Base-by-base conservation (phyloP, 2,888 invertebrate genomes). In the Rapana venosa region DNA sequence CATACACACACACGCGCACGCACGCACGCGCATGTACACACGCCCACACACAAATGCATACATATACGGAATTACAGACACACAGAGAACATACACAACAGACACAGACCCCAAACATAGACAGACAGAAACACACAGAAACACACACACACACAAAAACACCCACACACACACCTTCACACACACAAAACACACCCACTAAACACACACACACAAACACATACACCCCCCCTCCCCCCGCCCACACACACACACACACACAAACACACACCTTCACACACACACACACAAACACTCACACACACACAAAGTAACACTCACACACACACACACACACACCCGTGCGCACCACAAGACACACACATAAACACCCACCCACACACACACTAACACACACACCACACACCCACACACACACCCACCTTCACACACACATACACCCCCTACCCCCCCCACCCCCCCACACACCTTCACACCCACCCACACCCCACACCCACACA, bases 171-270 rank as follows among this genome's bases (percentile, higher is more conserved):
- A 84, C 17, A 84, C 17, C n/a, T 2, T 0, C 84, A 26, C 84
- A 84, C 47, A 26, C 17, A 22, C 13, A 83, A 30, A 83, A 70
- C 11, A 70, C 70, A 70, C 5, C 22, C 11, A 70, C 70, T 20
- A 5, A 58, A 22, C 70, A 70, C 70, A 70, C 15, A n/a, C 79
- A 35, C 32, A 85, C 85, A 56, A 15, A 87, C 47, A 74, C 87
- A 58, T 56, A 26, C 86, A 56, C 85, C 8, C 85, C 13, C 56
- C 8, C 85, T 17, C 86, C n/a, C 74, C 87, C 74, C 58, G 17
- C 58, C 22, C 79, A 88, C 79, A 70, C 79, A 56, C 88, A 56
- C 79, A 88, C 79, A 88, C 77, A 87, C 77, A 87, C 36, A 87
- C 77, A 74, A 36, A 87, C 77, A 77, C 77, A 87, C 77, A 77